phyloP scores from a whole-genome alignment of 2,888 invertebrate species.

The Helobdella robusta region DNA sequence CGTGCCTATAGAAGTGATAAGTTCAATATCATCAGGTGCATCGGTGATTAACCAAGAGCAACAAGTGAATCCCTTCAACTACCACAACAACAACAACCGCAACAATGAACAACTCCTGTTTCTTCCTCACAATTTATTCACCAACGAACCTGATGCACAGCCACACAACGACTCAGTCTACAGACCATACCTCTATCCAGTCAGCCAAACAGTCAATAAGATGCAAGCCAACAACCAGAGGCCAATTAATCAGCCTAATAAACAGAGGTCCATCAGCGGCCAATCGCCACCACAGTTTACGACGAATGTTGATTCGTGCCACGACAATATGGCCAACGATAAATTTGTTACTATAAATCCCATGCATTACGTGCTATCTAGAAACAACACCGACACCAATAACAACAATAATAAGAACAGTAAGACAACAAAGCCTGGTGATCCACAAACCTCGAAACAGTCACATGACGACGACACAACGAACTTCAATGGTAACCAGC shows the following conservation, averaged over 20 bases:
- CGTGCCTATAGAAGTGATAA: slow-evolving; percentile 8
- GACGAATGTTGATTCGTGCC: neutral
- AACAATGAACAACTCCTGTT: neutral
- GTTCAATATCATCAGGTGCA: neutral
- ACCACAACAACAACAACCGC: too few relatives aligned
- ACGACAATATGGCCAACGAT: neutral
- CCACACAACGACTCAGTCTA: neutral
- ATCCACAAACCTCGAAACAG: neutral
- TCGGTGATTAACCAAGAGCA: too few relatives aligned
- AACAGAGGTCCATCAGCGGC: too few relatives aligned
- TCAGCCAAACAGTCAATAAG: neutral
- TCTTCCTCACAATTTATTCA: neutral
- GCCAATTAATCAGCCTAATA: neutral
- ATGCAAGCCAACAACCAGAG: neutral
- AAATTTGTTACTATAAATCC: slow-evolving; percentile 1
- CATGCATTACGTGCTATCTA: slow-evolving; percentile 7
- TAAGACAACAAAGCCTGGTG: neutral
- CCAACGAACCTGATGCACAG: neutral
- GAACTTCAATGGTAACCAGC: neutral
- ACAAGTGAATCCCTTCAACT: too few relatives aligned
- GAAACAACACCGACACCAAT: neutral
- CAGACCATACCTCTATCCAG: neutral
- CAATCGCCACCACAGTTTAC: too few relatives aligned
- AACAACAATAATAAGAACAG: neutral
- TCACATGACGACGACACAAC: neutral